A percentile compares a stretch with the other conserved stretches of the same genome.
These are phyloP conservation scores for Morpho deidamia DNA, from an alignment of 2,888 invertebrate genomes.

Conservation along the genomic window DNA sequence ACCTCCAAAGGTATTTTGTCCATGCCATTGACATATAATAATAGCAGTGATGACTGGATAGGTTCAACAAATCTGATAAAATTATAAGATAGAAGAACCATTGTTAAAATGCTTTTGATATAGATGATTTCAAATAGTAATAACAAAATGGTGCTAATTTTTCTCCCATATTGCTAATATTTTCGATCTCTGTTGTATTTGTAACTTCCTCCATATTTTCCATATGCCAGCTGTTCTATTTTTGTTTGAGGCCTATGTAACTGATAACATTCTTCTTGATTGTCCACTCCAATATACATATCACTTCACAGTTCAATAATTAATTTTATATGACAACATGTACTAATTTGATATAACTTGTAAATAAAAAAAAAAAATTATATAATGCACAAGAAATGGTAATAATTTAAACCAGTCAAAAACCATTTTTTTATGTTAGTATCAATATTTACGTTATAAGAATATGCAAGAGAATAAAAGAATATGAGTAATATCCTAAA, in stretches of 20 bases:
- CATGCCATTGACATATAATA: conserved; percentile 38
- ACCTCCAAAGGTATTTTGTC: conserved; percentile 42
- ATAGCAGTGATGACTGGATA: conserved; percentile 35
- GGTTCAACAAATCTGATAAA: conserved; percentile 24
- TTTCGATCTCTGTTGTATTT: conserved; percentile 14
- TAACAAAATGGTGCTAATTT: conserved; percentile 26
- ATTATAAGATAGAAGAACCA: conserved; percentile 19
- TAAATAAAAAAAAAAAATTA: background rate
- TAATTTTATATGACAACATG: background rate
- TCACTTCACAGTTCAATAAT: conserved; percentile 24
- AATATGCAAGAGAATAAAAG: no score
- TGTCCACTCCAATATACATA: conserved; percentile 24
- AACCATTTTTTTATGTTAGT: conserved; percentile 1
- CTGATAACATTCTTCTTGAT: conserved; percentile 23
- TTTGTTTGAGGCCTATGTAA: conserved; percentile 9
- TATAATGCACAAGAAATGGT: background rate
- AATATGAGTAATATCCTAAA: conserved; percentile 5
- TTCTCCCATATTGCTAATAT: conserved; percentile 20
- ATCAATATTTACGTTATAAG: background rate
- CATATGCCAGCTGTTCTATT: conserved; percentile 3
- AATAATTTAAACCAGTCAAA: background rate
- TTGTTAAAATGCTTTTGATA: conserved; percentile 22
- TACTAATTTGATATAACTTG: background rate
- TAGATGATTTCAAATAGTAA: conserved; percentile 24
- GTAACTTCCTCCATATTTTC: conserved; percentile 16